A percentile compares a stretch with the other conserved stretches of the same genome.
These are phyloP conservation scores for Semotilus atromaculatus DNA, from an alignment of 2,797 vertebrate genomes.

Conservation along the genomic window DNA sequence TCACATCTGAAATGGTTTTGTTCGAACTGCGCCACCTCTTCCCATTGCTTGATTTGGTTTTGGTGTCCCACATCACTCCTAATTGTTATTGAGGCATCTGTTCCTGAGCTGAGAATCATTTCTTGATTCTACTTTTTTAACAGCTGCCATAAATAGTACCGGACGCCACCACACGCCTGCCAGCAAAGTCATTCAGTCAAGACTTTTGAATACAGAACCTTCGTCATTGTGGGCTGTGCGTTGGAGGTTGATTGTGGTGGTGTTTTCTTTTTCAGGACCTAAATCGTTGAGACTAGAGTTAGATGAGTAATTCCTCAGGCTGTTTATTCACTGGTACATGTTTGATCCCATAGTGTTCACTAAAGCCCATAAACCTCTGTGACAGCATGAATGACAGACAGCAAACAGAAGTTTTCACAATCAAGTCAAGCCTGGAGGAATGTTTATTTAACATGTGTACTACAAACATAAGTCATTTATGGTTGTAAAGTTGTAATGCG, in stretches of 20 bases:
- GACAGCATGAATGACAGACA: neutral
- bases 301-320: slow-evolving; percentile 18
- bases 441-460: slow-evolving; percentile 8
- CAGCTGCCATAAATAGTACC: slow-evolving; percentile 55
- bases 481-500: neutral
- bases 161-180: slow-evolving; percentile 26
- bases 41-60: slow-evolving; percentile 18
- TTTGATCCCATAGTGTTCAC: neutral
- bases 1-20: slow-evolving; percentile 1
- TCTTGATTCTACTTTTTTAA: slow-evolving; percentile 55
- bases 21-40: neutral
- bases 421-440: neutral
- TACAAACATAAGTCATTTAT: neutral
- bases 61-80: slow-evolving; percentile 6
- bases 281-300: slow-evolving; percentile 2
- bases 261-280: neutral
- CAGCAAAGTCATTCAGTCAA: slow-evolving; percentile 56
- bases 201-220: slow-evolving; percentile 8
- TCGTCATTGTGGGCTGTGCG: neutral
- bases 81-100: slow-evolving; percentile 60
- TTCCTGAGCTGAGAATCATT: slow-evolving; percentile 50
- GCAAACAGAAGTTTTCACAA: slow-evolving; percentile 8
- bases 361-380: neutral
- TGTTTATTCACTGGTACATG: neutral
- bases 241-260: slow-evolving; percentile 15